phyloP scores from a whole-genome alignment of 2,113 vertebrate genomes.

The Sorex fumeus region DNA sequence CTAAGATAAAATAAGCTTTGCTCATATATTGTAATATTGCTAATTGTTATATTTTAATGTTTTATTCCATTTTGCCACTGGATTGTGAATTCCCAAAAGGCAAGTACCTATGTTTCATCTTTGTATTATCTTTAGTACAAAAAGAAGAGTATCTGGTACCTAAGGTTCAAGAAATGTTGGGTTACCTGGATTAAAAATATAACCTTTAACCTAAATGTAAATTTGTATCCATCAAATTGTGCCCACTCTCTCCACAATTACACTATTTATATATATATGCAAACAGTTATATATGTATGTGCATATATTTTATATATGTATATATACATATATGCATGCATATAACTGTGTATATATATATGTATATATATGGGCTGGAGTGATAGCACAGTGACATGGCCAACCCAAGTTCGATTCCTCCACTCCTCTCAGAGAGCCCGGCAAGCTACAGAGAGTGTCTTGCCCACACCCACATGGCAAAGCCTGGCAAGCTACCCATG shows the following conservation, averaged over 20 bases:
- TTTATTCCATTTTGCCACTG: background rate
- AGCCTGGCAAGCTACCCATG: too few relatives aligned
- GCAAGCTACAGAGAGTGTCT: too few relatives aligned
- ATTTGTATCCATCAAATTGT: background rate
- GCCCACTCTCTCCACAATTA: background rate
- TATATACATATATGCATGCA: too few relatives aligned
- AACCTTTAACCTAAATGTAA: background rate
- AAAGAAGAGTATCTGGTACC: background rate
- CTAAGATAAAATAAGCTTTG: background rate
- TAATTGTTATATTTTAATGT: slow-evolving; percentile 11
- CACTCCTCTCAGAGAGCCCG: too few relatives aligned
- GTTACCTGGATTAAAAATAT: background rate
- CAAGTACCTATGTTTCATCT: slow-evolving; percentile 1
- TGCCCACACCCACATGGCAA: too few relatives aligned
- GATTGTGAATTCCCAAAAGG: background rate
- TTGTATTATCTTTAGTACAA: background rate
- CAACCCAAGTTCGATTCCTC: too few relatives aligned
- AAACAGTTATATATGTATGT: too few relatives aligned
- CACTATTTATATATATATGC: background rate
- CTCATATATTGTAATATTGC: background rate
- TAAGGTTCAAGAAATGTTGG: background rate
- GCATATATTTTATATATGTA: too few relatives aligned
- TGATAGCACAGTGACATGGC: too few relatives aligned
- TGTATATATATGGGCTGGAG: too few relatives aligned
- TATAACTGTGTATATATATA: too few relatives aligned